Percentiles rank a stretch among this genome's conserved stretches.
Evolutionary conservation across 2,113 vertebrate species (phyloP).

Genomic region (Loxodonta africana): DNA sequence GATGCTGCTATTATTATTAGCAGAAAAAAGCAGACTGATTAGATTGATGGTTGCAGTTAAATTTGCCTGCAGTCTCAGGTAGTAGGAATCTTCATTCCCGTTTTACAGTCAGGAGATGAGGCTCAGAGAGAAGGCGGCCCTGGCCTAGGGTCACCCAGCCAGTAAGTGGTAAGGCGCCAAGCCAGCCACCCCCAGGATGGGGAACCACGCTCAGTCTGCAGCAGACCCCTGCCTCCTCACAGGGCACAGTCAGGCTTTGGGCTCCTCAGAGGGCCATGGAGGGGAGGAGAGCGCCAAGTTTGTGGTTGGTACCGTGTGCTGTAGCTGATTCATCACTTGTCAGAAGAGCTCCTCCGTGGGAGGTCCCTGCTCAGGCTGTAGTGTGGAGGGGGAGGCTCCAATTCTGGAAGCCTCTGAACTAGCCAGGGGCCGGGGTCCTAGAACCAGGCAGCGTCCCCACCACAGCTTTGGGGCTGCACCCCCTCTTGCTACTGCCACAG

Average conservation of each 20-base stretch:
- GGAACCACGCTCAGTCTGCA: background rate
- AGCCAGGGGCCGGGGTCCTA: background rate
- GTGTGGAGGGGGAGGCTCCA: background rate
- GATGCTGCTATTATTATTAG: background rate
- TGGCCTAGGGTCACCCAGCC: background rate
- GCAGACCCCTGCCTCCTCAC: background rate
- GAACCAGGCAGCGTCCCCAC: background rate
- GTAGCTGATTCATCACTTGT: background rate
- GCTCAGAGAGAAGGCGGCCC: background rate
- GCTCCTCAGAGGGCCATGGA: conserved; percentile 39
- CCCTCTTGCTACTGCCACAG: background rate
- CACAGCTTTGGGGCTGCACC: background rate
- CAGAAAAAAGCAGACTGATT: background rate
- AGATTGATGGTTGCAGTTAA: background rate
- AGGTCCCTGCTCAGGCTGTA: background rate
- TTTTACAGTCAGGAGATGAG: background rate
- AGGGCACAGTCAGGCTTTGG: conserved; percentile 53
- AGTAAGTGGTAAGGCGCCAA: background rate
- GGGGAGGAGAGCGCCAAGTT: background rate
- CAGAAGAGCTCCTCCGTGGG: background rate
- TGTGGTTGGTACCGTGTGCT: background rate
- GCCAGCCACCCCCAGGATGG: background rate
- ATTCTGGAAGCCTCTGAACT: background rate
- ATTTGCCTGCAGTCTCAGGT: background rate
- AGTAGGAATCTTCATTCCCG: background rate